A percentile compares a stretch with the other conserved stretches of the same genome.
Evolutionary conservation across 2,797 vertebrate species (phyloP).

Genomic region (Thunnus albacares): DNA sequence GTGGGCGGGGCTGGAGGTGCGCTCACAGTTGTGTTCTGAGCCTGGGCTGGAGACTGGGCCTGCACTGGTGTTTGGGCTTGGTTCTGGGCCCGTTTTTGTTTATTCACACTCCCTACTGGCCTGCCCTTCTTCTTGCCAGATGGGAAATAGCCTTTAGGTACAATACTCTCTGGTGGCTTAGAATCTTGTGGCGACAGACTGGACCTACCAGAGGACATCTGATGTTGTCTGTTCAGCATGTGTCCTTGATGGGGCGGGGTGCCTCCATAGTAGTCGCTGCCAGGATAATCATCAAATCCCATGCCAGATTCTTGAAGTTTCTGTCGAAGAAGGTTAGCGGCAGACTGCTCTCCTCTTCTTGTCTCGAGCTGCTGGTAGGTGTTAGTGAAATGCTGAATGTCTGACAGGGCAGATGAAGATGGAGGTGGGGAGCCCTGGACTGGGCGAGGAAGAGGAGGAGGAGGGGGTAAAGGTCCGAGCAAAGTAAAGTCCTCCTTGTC

Average conservation of each 20-base stretch:
- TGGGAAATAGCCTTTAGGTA: constrained; percentile 98
- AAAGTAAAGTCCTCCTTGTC: constrained; percentile 87
- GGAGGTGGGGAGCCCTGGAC: constrained; percentile 88
- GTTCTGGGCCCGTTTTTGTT: constrained; percentile 93
- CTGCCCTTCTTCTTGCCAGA: constrained; percentile 99
- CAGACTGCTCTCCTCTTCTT: constrained; percentile 86
- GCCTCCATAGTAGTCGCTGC: constrained; percentile 84
- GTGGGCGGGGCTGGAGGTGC: constrained; percentile 54
- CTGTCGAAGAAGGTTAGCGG: constrained; percentile 85
- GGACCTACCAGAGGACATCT: constrained; percentile 80
- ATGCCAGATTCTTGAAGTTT: constrained; percentile 87
- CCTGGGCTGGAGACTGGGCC: constrained; percentile 58
- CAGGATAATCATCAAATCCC: constrained; percentile 86
- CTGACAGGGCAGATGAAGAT: constrained; percentile 88
- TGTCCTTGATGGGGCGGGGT: constrained; percentile 83
- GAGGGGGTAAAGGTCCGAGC: constrained; percentile 86
- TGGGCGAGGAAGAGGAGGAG: constrained; percentile 86
- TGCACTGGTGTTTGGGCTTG: constrained; percentile 77
- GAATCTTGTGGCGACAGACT: constrained; percentile 81
- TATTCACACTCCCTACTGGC: constrained; percentile 98
- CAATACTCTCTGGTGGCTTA: constrained; percentile 81
- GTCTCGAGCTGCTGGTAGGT: constrained; percentile 89
- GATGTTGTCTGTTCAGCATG: constrained; percentile 82
- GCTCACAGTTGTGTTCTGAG: constrained; percentile 62
- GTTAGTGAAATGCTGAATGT: constrained; percentile 89